Conservation (phyloP, 2,888 invertebrate genomes). For the Agrotis puta region DNA sequence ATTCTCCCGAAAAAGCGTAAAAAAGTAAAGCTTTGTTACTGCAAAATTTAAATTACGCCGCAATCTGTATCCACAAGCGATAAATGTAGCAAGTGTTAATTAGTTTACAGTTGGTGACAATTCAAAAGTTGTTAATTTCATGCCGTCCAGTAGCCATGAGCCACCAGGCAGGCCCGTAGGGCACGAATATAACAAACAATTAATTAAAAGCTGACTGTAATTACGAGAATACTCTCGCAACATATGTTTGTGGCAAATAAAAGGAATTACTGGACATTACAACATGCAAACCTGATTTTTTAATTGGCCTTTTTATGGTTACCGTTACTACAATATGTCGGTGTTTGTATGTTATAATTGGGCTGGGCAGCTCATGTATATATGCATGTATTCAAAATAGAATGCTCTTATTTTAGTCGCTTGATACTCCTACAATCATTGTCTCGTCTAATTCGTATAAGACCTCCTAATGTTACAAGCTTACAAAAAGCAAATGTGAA, state of each 20-base stretch:
- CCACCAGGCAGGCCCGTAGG: slow-evolving; percentile 57
- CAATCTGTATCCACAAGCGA: slow-evolving; percentile 52
- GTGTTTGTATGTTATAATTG: not conserved
- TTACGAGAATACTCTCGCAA: slow-evolving; percentile 62
- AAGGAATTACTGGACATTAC: slow-evolving; percentile 48
- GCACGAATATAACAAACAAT: slow-evolving; percentile 65
- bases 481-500: too few species aligned
- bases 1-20: slow-evolving; percentile 25
- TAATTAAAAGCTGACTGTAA: slow-evolving; percentile 71
- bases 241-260: slow-evolving; percentile 63
- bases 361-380: not conserved
- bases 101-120: slow-evolving; percentile 67
- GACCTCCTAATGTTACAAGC: too few species aligned
- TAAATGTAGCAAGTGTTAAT: slow-evolving; percentile 68
- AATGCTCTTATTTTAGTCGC: not conserved
- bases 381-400: not conserved
- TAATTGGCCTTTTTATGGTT: slow-evolving; percentile 26
- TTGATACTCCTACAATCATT: not conserved
- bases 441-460: not conserved
- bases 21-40: slow-evolving; percentile 40
- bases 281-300: slow-evolving; percentile 40
- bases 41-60: slow-evolving; percentile 53
- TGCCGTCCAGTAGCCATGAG: slow-evolving; percentile 53
- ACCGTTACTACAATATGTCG: not conserved
- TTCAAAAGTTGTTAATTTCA: slow-evolving; percentile 72